Conservation (phyloP, 2,113 vertebrate species). For the Bos javanicus region DNA sequence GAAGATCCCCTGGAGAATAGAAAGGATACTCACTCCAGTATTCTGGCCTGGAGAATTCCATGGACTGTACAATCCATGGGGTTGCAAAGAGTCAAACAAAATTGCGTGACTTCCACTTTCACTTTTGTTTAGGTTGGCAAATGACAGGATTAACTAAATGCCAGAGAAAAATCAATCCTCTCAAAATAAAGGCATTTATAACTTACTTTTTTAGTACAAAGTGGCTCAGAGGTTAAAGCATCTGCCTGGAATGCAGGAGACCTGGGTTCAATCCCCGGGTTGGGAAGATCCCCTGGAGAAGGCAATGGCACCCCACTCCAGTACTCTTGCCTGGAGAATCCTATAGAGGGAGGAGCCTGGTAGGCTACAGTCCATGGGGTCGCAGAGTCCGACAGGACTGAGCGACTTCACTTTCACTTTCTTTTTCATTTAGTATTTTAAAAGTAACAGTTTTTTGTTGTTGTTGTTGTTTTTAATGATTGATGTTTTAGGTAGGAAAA, state of each 20-base stretch:
- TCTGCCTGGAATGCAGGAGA: no score
- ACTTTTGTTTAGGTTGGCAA: neutral
- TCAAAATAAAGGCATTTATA: neutral
- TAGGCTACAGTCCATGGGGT: no score
- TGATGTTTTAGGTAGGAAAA: neutral
- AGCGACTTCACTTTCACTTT: neutral
- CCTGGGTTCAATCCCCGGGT: accelerated
- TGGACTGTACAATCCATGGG: neutral
- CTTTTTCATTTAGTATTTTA: neutral
- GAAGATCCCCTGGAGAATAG: neutral
- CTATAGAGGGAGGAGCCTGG: neutral
- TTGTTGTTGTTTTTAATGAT: neutral
- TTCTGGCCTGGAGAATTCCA: no score
- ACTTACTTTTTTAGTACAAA: neutral
- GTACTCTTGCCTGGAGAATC: no score
- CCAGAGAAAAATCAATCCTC: neutral
- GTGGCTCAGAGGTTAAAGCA: no score
- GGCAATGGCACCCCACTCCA: no score
- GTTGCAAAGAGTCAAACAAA: neutral
- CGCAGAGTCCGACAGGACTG: no score
- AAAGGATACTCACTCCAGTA: neutral
- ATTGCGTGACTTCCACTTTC: neutral
- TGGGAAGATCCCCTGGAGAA: no score
- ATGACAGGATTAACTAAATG: neutral
- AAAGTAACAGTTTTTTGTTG: neutral